Evolutionary conservation across 2,888 invertebrate species (phyloP).

Genomic region (Watsonalla binaria): DNA sequence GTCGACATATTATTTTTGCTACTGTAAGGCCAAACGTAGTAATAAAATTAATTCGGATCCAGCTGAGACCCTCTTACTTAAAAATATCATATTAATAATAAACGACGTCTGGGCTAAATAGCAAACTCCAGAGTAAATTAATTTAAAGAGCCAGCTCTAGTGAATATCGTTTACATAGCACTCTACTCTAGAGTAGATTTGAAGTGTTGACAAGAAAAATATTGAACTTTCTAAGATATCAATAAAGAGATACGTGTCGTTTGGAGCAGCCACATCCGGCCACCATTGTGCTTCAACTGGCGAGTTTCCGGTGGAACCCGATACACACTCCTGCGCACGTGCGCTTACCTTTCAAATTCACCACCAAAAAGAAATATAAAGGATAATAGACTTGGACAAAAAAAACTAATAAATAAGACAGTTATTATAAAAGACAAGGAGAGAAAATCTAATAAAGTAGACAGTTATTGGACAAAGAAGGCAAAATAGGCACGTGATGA

Average conservation of each 20-base stretch:
- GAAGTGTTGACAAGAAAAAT: constrained; percentile 68
- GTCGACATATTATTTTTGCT: not conserved
- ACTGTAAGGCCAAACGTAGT: no score
- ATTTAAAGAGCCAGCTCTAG: constrained; percentile 15
- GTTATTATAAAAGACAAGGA: constrained; percentile 20
- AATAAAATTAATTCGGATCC: no score
- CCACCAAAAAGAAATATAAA: constrained; percentile 57
- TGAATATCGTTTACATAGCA: constrained; percentile 38
- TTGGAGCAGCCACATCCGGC: constrained; percentile 76
- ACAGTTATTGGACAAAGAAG: constrained; percentile 7
- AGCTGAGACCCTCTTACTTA: no score
- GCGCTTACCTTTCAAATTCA: constrained; percentile 73
- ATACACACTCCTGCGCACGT: constrained; percentile 78
- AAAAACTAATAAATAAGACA: constrained; percentile 22
- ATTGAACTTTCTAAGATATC: constrained; percentile 74
- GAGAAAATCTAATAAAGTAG: constrained; percentile 21
- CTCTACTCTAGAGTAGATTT: constrained; percentile 33
- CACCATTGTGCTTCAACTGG: constrained; percentile 69
- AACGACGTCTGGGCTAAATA: constrained; percentile 5
- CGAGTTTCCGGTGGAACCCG: constrained; percentile 75
- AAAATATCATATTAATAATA: constrained; percentile 9
- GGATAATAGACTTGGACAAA: constrained; percentile 29
- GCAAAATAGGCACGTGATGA: constrained; percentile 3
- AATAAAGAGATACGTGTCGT: constrained; percentile 77
- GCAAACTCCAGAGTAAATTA: not conserved